These are phyloP conservation scores for Mesembrinibis cayennensis DNA, from an alignment of 2,113 vertebrate species.

Conservation along the genomic window DNA sequence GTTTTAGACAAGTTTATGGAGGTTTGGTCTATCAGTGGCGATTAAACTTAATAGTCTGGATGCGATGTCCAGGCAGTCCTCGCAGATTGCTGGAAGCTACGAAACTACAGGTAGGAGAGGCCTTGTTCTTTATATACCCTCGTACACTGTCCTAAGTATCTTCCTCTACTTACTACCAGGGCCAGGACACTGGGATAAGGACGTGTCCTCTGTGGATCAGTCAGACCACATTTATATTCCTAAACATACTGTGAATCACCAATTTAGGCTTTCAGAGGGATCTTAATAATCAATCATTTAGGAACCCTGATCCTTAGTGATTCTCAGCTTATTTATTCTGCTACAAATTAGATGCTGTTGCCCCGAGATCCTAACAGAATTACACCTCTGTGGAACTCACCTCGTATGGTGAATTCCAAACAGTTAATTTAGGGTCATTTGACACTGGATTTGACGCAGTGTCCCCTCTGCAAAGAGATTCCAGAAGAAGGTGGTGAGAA, in stretches of 20 bases:
- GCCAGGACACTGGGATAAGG: not conserved
- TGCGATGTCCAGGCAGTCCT: not conserved
- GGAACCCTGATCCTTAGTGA: not conserved
- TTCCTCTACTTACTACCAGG: not conserved
- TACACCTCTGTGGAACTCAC: not conserved
- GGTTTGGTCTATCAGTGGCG: not conserved
- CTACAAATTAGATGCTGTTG: not conserved
- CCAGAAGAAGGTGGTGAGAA: not conserved
- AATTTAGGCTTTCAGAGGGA: not conserved
- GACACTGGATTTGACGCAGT: not conserved
- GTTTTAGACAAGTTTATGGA: slow-evolving; percentile 38
- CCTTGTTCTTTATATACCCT: not conserved
- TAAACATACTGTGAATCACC: not conserved
- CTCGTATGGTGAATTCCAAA: not conserved
- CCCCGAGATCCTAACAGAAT: not conserved
- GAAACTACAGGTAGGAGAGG: not conserved
- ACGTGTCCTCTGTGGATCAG: not conserved
- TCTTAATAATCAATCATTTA: not conserved
- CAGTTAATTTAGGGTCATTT: not conserved
- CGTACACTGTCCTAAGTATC: not conserved
- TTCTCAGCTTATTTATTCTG: not conserved
- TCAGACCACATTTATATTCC: not conserved
- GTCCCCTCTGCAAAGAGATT: not conserved
- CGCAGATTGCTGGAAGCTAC: slow-evolving; percentile 19
- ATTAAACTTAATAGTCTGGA: not conserved